Base-by-base conservation (phyloP, 2,797 vertebrate genomes). In the Okamejei kenojei region DNA sequence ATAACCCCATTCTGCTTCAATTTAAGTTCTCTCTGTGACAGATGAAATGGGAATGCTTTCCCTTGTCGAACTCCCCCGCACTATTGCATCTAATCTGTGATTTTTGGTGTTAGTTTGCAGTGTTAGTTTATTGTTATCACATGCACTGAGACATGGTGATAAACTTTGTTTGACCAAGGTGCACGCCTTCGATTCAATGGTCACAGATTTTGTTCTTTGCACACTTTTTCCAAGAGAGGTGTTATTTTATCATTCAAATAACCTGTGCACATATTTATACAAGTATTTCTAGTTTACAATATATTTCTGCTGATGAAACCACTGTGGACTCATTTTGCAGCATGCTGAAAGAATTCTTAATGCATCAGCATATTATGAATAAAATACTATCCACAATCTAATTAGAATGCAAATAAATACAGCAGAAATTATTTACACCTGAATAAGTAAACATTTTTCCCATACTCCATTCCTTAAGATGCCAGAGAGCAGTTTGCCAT, bases 331-430 rank as follows among this genome's bases (percentile, higher is more conserved):
- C 86, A 90, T 71, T 90, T 90, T 11, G 29, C n/a, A 90, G 17
- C 68, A 7, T 35, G 32, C 15, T 90, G 63, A 4, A 32, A 71
- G 6, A 7, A 35, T n/a, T 90, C 32, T n/a, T 68, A 90, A 90
- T 71, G 71, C 29, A 90, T 90, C 65, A 38, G 32, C 88, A 23
- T 90, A 15, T 90, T 90, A 19, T 38, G n/a, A 90, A 90, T 38
- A 8, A 71, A 90, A 68, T 45, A 8, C 17, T 1, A 11, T 71
- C 38, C 32, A 71, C 65, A 8, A 68, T 68, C 38, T 68, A 38
- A 71, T 26, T 90, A 73, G 65, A 73, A 90, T 90, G 9, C 38
- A 90, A 90, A 90, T 71, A 38, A 90, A 17, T 38, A 17, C 63
- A 71, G 88, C 17, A 35, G 32, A 90, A 38, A 71, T 23, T 38